Evolutionary conservation across 2,113 vertebrate genomes (phyloP), one percentile per base, ranked within the genome.

Genomic region (Charina bottae): DNA sequence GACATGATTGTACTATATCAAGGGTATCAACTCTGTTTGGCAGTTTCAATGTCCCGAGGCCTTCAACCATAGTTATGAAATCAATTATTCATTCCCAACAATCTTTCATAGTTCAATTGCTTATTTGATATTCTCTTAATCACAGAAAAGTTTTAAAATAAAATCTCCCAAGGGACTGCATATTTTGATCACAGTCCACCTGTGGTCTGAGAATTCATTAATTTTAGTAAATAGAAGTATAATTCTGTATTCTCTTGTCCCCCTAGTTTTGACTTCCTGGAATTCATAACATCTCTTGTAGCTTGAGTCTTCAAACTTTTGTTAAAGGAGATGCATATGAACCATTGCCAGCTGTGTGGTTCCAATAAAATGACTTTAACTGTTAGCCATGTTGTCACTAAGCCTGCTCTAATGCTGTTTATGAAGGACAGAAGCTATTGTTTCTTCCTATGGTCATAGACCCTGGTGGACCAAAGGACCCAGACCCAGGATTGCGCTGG

Each of bases 61-160:
- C 62, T 92, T 91, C 92, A 60, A 54, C 58, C 53, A 0, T 37
- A 83, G 56, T 60, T 58, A 0, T 53, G 90, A 93, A 90, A 92
- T 53, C 85, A 94, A 85, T 95, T 94, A 94, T 93, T 96, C 92
- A 93, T 95, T 60, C 94, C 90, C 55, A 93, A 92, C 95, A 90
- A 56, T 64, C 87, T 85, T 26, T 0, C 0, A 26, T 90, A 58
- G 59, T 94, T 84, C 93, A 85, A 92, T 93, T 92, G 90, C 92
- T 95, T 96, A 92, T 95, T 96, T 94, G 94, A 95, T 92, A 91
- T 33, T 94, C 59, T 87, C 94, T 90, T 94, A 94, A 94, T 95
- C 90, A 96, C 90, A 93, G 85, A 54, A 93, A 96, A 96, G 90
- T 90, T 59, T 89, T 88, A 88, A 91, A 92, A 58, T 12, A 87